Conservation (phyloP, 2,113 vertebrate species). For the Gobio gobio region DNA sequence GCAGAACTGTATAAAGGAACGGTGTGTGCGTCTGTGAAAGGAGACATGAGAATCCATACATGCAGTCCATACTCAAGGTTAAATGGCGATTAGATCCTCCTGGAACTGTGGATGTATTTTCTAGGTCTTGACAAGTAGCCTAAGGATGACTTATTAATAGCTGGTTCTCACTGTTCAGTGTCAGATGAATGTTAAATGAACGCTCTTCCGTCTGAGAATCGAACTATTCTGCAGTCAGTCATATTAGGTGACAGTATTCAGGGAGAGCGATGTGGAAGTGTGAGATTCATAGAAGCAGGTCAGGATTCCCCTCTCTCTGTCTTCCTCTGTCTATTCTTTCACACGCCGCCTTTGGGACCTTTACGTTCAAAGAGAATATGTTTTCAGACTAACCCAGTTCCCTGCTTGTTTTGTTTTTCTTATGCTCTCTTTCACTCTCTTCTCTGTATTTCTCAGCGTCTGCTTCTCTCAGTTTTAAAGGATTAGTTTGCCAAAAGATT, state of each 20-base stretch:
- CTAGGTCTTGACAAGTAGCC: slow-evolving; percentile 23
- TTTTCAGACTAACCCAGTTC: slow-evolving; percentile 47
- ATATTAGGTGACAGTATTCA: slow-evolving; percentile 27
- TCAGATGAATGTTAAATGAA: slow-evolving; percentile 45
- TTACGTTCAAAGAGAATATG: slow-evolving; percentile 39
- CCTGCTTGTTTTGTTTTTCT: background rate
- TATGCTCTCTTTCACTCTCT: background rate
- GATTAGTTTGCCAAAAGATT: background rate
- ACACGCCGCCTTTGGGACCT: slow-evolving; percentile 43
- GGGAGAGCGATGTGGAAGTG: slow-evolving; percentile 15
- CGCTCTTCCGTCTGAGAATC: slow-evolving; percentile 21
- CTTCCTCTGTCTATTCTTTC: slow-evolving; percentile 22
- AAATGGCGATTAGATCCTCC: slow-evolving; percentile 38
- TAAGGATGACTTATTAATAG: slow-evolving; percentile 51
- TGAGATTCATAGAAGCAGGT: slow-evolving; percentile 45
- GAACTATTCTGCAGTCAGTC: slow-evolving; percentile 20
- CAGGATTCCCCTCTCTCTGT: slow-evolving; percentile 55
- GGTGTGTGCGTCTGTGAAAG: background rate
- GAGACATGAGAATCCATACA: background rate
- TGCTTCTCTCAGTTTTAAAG: slow-evolving; percentile 11
- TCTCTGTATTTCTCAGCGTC: background rate
- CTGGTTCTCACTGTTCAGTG: slow-evolving; percentile 20
- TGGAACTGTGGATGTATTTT: slow-evolving; percentile 18
- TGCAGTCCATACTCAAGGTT: slow-evolving; percentile 39
- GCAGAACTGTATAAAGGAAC: no score